Evolutionary conservation across 2,113 vertebrate genomes (phyloP).

Genomic region (Antidorcas marsupialis): DNA sequence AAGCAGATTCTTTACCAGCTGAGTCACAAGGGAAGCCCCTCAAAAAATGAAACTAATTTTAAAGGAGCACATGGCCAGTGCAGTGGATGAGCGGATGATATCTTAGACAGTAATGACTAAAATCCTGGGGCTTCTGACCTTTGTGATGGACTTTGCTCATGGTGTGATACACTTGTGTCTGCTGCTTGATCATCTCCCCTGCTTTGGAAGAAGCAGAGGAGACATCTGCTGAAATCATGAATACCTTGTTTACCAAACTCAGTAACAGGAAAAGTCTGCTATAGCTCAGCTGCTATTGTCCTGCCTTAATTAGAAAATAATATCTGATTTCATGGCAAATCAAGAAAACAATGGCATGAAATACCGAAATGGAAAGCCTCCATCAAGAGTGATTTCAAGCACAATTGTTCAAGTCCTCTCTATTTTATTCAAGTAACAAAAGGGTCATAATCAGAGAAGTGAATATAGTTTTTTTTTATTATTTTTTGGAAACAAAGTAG

Average conservation of each 20-base stretch:
- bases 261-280: neutral
- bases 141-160: neutral
- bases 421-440: constrained; percentile 20
- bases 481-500: neutral
- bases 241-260: constrained; percentile 11
- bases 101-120: neutral
- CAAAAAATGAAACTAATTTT: neutral
- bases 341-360: constrained; percentile 50
- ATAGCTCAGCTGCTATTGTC: constrained; percentile 22
- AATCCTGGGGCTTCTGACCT: neutral
- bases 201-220: neutral
- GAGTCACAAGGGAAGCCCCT: neutral
- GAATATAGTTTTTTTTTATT: neutral
- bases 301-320: constrained; percentile 51
- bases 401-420: neutral
- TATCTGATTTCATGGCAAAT: constrained; percentile 46
- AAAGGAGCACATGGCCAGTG: accelerated
- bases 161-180: neutral
- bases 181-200: neutral
- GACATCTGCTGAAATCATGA: constrained; percentile 27
- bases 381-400: neutral
- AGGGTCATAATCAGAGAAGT: neutral
- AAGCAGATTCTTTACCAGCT: neutral
- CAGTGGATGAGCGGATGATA: accelerated
- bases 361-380: neutral